A percentile compares a stretch with the other conserved stretches of the same genome.
These are phyloP conservation scores for Notodonta dromedarius DNA, from an alignment of 2,888 invertebrate genomes.

Conservation along the genomic window DNA sequence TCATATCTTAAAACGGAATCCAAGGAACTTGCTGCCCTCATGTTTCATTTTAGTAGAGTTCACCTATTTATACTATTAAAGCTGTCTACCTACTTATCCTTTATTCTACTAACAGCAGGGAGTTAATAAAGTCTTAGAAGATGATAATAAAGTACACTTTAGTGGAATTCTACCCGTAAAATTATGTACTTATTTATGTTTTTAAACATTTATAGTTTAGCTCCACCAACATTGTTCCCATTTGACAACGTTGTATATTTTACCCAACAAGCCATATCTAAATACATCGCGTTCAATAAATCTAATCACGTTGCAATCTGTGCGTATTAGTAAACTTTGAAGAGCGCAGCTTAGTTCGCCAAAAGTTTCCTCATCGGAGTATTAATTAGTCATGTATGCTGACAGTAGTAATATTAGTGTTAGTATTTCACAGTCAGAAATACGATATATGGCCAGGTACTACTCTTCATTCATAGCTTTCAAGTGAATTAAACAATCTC, in stretches of 20 bases:
- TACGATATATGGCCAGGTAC: no score
- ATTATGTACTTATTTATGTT: no score
- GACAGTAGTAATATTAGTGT: background rate
- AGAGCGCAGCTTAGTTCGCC: constrained; percentile 38
- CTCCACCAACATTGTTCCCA: no score
- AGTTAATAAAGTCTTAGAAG: no score
- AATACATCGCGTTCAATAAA: constrained; percentile 44
- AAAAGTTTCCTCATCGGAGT: constrained; percentile 46
- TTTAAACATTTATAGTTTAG: no score
- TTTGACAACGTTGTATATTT: no score
- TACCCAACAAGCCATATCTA: constrained; percentile 16
- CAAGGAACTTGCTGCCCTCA: background rate
- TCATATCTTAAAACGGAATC: background rate
- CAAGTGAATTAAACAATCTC: no score
- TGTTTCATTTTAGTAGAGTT: background rate
- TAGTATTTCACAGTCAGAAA: background rate
- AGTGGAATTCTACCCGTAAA: no score
- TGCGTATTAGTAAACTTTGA: constrained; percentile 32
- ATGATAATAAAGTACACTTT: no score
- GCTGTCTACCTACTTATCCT: background rate
- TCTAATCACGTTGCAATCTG: constrained; percentile 39
- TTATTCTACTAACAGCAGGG: background rate
- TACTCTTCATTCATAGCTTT: no score
- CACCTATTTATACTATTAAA: background rate
- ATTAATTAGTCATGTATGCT: constrained; percentile 33